Base-by-base conservation (phyloP, 2,888 invertebrate genomes). In the Arrhopalites spinosus region DNA sequence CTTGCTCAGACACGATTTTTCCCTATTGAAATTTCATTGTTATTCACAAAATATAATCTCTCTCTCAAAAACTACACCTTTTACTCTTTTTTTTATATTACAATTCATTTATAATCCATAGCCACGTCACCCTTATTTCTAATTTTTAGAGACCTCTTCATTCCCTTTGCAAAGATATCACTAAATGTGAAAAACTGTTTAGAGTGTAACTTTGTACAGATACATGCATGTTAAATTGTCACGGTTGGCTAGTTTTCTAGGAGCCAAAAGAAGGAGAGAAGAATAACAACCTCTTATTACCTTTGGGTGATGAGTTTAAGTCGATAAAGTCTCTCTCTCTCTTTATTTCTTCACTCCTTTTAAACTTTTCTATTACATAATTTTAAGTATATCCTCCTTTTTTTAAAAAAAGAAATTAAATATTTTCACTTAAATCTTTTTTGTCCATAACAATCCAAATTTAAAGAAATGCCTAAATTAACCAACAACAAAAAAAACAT, bases 1-100 rank as follows among this genome's bases (percentile, higher is more conserved):
- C 13, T 56, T 72, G 20, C 72, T 23, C 63, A 47, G n/a, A 72
- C 63, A 72, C 72, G 72, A 72, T 72, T 72, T 63, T 27, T 15
- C 27, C 59, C 25, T 25, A 59, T 59, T 59, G 25, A 59, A 59
- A 23, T 59, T 25, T 13, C 13, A 59, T 59, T 59, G 59, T 59
- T 59, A 27, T 59, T 25, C 27, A 59, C 25, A 13, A 27, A 59
- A 59, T 59, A 36, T 36, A 36, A 36, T 36, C 36, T 53, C 23
- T 20, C 20, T 17, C n/a, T 7, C 47, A 47, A 47, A 17, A 47
- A 2, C 47, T 47, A 45, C 7, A 47, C n/a, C 15, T n/a, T n/a
- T n/a, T n/a, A n/a, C n/a, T n/a, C n/a, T n/a, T n/a, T n/a, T n/a
- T n/a, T n/a, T n/a, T n/a, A n/a, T n/a, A n/a, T n/a, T n/a, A n/a